Evolutionary conservation across 2,888 invertebrate species (phyloP).

Genomic region (Lasius fuliginosus): DNA sequence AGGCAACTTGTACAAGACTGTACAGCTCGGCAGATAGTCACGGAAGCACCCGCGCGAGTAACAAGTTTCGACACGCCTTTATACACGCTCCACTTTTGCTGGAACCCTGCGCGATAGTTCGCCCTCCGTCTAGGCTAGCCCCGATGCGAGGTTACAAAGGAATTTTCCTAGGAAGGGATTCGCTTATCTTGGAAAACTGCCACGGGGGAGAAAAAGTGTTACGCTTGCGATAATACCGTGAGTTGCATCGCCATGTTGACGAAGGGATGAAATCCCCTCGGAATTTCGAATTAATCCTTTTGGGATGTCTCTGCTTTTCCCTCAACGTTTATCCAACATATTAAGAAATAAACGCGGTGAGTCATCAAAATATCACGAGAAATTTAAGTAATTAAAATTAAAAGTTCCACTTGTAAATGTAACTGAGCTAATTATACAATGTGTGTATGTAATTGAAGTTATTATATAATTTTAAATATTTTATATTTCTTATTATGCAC

Average conservation of each 20-base stretch:
- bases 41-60: slow-evolving; percentile 73
- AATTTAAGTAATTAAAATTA: neutral
- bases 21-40: slow-evolving; percentile 70
- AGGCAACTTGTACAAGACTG: slow-evolving; percentile 58
- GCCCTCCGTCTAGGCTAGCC: slow-evolving; percentile 25
- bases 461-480: neutral
- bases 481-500: neutral
- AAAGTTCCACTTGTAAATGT: neutral
- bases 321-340: neutral
- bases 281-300: slow-evolving; percentile 1
- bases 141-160: slow-evolving; percentile 35
- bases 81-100: slow-evolving; percentile 64
- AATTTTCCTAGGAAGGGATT: slow-evolving; percentile 36
- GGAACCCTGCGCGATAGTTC: slow-evolving; percentile 14
- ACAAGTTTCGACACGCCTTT: slow-evolving; percentile 74
- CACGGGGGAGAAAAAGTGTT: slow-evolving; percentile 33
- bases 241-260: slow-evolving; percentile 19
- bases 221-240: slow-evolving; percentile 29
- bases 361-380: neutral
- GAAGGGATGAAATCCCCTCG: slow-evolving; percentile 19
- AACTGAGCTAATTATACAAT: neutral
- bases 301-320: neutral
- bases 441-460: too few species aligned
- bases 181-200: slow-evolving; percentile 50
- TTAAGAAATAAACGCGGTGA: neutral